Evolutionary conservation across 1,140 invertebrate species (phyloP), one percentile per base, ranked within the genome.

Genomic region (Hydropsyche tenuis): DNA sequence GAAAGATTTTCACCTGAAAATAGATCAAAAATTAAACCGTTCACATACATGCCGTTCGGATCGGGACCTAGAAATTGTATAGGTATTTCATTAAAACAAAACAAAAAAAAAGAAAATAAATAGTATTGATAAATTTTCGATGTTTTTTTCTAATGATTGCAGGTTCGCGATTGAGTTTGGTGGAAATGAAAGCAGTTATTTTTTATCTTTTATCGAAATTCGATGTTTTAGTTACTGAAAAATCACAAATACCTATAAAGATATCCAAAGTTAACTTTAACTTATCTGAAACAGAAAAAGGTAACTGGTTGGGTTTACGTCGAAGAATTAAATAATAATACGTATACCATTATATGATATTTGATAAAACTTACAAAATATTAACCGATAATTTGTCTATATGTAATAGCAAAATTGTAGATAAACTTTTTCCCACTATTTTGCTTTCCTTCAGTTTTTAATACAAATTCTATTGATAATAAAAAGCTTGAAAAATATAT

Each of bases 51-150:
- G 51, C 83, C 86, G 1, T 90, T 90, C 78, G 87, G 87, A 11
- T 87, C 87, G 65, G 88, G 87, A 5, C 82, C 82, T 3, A 79
- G 87, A 63, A 84, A 86, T 74, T 89, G 88, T 76, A 86, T 89
- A 69, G 88, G 86, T 86, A 78, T 37, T 37, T 3, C 3, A 4
- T 37, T 37, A 3, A 37, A 37, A 4, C 30, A 37, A n/a, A n/a
- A n/a, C n/a, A n/a, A n/a, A n/a, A n/a, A n/a, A n/a, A n/a, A n/a
- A n/a, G n/a, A n/a, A n/a, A n/a, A n/a, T n/a, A n/a, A n/a, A n/a
- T n/a, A n/a, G n/a, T n/a, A n/a, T n/a, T n/a, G n/a, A n/a, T n/a
- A n/a, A n/a, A n/a, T n/a, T n/a, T n/a, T n/a, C n/a, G n/a, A n/a
- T n/a, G n/a, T n/a, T n/a, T n/a, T n/a, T n/a, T n/a, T n/a, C n/a